A percentile compares a stretch with the other conserved stretches of the same genome.
phyloP scores from a whole-genome alignment of 2,113 vertebrate genomes.

The Ochotona curzoniae region DNA sequence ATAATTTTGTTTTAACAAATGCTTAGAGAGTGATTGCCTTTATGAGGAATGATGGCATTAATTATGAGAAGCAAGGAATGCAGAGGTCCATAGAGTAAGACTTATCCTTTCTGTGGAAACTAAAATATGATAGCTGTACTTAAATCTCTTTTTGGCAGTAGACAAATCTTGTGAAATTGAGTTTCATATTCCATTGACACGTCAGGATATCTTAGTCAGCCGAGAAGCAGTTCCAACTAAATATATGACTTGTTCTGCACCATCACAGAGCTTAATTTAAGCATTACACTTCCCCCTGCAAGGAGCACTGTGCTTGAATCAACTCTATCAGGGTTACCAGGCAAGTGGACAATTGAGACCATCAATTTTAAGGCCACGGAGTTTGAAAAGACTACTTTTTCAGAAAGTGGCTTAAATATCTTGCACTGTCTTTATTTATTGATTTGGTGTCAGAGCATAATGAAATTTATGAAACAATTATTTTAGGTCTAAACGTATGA shows the following conservation, averaged over 20 bases:
- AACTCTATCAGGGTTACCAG: slow-evolving; percentile 65
- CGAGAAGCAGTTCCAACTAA: slow-evolving; percentile 68
- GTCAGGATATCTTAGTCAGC: slow-evolving; percentile 76
- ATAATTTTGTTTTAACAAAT: slow-evolving; percentile 52
- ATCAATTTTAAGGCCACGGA: slow-evolving; percentile 73
- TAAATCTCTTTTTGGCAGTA: slow-evolving; percentile 67
- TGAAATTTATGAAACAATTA: slow-evolving; percentile 59
- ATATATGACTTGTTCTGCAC: slow-evolving; percentile 72
- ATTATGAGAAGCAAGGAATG: slow-evolving; percentile 57
- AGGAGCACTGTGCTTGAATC: slow-evolving; percentile 63
- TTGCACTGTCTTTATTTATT: slow-evolving; percentile 43
- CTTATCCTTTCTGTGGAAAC: slow-evolving; percentile 54
- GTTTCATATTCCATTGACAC: slow-evolving; percentile 77
- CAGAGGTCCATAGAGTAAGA: slow-evolving; percentile 30
- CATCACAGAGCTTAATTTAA: slow-evolving; percentile 67
- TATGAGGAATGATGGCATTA: slow-evolving; percentile 66
- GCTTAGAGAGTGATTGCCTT: slow-evolving; percentile 27
- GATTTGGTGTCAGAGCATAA: slow-evolving; percentile 4
- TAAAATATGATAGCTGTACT: slow-evolving; percentile 70
- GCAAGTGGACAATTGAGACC: slow-evolving; percentile 65
- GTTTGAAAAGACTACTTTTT: slow-evolving; percentile 61
- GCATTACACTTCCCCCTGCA: slow-evolving; percentile 56
- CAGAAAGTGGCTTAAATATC: slow-evolving; percentile 49
- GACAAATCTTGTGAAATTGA: slow-evolving; percentile 76
- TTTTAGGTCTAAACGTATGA: slow-evolving; percentile 57